Evolutionary conservation across 2,113 vertebrate genomes (phyloP).

Genomic region (Sander lucioperca): DNA sequence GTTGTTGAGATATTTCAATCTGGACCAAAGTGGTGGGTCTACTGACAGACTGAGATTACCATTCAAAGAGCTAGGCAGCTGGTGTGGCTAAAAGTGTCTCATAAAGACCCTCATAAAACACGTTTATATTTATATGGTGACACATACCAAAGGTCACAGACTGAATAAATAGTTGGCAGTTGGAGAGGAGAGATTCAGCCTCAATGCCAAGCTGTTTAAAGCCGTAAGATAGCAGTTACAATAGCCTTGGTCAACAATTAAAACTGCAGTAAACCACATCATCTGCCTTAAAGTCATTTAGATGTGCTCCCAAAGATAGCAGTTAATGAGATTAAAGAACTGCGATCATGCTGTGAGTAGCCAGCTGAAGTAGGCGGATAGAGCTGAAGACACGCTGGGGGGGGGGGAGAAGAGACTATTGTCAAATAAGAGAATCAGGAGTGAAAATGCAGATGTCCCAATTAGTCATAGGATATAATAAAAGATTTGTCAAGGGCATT

Average conservation of each 20-base stretch:
- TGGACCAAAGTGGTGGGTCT: not conserved
- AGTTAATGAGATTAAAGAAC: constrained; percentile 73
- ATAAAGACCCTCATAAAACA: constrained; percentile 34
- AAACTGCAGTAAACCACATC: constrained; percentile 65
- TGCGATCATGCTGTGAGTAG: constrained; percentile 50
- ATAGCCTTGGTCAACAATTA: constrained; percentile 62
- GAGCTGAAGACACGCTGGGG: constrained; percentile 38
- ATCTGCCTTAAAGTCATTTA: constrained; percentile 68
- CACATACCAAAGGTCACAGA: constrained; percentile 33
- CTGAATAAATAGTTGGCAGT: constrained; percentile 24
- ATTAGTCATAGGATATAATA: constrained; percentile 24
- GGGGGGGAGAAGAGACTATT: constrained; percentile 11
- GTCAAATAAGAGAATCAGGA: constrained; percentile 29
- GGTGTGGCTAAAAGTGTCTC: constrained; percentile 17
- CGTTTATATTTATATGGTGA: constrained; percentile 19
- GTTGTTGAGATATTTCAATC: constrained; percentile 3
- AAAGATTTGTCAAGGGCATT: constrained; percentile 27
- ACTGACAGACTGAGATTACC: not conserved
- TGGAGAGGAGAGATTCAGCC: constrained; percentile 23
- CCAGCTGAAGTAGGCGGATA: constrained; percentile 48
- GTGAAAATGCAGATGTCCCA: constrained; percentile 33
- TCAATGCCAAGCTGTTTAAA: constrained; percentile 34
- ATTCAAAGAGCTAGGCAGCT: not conserved
- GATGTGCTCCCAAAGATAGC: constrained; percentile 68
- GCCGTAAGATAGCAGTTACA: constrained; percentile 40